Conservation (phyloP, 2,113 vertebrate genomes). For the Caloenas nicobarica region DNA sequence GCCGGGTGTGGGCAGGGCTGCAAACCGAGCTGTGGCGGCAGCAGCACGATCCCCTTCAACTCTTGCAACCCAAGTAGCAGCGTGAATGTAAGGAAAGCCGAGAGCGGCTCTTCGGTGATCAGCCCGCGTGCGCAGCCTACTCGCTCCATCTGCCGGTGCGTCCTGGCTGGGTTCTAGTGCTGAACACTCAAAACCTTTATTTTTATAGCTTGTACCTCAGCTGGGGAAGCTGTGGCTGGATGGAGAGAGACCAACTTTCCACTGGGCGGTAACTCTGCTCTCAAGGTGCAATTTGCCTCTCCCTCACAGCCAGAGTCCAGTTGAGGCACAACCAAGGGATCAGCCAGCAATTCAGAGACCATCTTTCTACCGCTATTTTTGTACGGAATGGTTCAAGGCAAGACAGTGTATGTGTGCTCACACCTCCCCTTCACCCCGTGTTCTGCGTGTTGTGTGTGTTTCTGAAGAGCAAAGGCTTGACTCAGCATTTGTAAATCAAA, state of each 20-base stretch:
- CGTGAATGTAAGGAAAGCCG: neutral
- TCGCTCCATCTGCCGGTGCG: neutral
- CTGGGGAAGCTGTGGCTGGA: conserved; percentile 28
- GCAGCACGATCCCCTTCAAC: neutral
- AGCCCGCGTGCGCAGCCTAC: neutral
- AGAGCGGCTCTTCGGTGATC: neutral
- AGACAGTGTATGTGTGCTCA: conserved; percentile 42
- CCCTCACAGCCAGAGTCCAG: neutral
- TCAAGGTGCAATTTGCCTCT: conserved; percentile 3
- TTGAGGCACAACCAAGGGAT: conserved; percentile 35
- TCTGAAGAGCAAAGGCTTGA: conserved; percentile 42
- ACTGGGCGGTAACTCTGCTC: conserved; percentile 39
- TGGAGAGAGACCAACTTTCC: neutral
- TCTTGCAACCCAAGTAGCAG: neutral
- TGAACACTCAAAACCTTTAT: conserved; percentile 53
- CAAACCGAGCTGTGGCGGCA: neutral
- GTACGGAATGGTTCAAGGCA: conserved; percentile 45
- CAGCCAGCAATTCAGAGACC: conserved; percentile 54
- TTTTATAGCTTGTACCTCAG: conserved; percentile 70
- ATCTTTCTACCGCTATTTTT: conserved; percentile 65
- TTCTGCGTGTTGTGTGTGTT: conserved; percentile 23
- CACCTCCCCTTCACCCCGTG: conserved; percentile 24
- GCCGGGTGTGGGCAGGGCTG: neutral
- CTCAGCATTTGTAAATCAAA: conserved; percentile 20
- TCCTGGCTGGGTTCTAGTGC: neutral